Base-by-base conservation (phyloP, 2,113 vertebrate species). In the Hymenochirus boettgeri region DNA sequence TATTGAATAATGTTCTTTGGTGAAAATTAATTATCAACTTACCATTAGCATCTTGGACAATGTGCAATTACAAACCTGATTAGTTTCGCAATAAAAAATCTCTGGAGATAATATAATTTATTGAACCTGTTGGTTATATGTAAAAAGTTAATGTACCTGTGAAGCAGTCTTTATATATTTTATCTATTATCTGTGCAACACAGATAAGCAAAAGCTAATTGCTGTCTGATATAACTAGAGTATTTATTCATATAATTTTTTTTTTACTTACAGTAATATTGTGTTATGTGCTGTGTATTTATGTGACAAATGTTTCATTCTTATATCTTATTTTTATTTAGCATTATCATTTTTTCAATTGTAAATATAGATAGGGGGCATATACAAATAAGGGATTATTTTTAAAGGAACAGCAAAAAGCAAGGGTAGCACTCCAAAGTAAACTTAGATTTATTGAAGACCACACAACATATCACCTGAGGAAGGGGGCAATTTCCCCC, bases 111-210 rank as follows among this genome's bases (percentile, higher is more conserved):
- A 60, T 60, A 53, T 69, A 53, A 60, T 69, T 60, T 69, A 69
- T 69, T 52, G 60, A 51, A 69, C 24, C 15, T 69, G 33, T 69
- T 69, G 57, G 65, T 52, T 69, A 60, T 53, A 60, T 69, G 55
- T 58, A 60, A 52, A 60, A 60, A 69, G 56, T 69, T 69, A 69
- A 69, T 60, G 65, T 69, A 60, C 65, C 65, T 69, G 56, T 60
- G 48, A 53, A 69, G 60, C 35, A 69, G 55, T 55, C 33, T 52
- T 60, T 69, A 59, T 59, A 3, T 35, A 51, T 66, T 42, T 60
- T 69, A 69, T 60, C 42, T 27, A 60, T 47, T 57, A 69, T 53
- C 59, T 69, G 35, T 50, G 46, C 45, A 69, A 60, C 47, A 52
- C 47, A 69, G 47, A 69, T 69, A 57, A 69, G 65, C 47, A 56